These are phyloP conservation scores for Drosophila pachea DNA, from an alignment of 1,140 invertebrate species.

Conservation along the genomic window DNA sequence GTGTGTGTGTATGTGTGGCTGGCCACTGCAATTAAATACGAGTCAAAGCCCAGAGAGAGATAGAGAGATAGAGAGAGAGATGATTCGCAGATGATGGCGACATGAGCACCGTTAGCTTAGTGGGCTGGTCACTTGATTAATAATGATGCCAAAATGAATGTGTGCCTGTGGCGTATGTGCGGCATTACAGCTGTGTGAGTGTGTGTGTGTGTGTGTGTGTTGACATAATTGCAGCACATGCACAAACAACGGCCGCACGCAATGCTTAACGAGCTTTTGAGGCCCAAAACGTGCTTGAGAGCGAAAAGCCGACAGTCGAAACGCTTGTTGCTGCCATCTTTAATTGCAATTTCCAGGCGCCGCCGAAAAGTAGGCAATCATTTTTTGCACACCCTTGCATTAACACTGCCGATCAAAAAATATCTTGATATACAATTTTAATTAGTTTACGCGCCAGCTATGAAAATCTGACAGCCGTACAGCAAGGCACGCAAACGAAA, in stretches of 20 bases:
- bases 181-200: not conserved
- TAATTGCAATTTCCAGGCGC: conserved; percentile 47
- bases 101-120: conserved; percentile 20
- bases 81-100: conserved; percentile 35
- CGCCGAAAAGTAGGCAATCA: conserved; percentile 46
- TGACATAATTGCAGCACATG: conserved; percentile 55
- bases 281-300: conserved; percentile 58
- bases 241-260: conserved; percentile 45
- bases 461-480: conserved; percentile 55
- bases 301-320: conserved; percentile 21
- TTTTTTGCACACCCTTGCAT: conserved; percentile 36
- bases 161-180: not conserved
- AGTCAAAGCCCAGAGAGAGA: conserved; percentile 19
- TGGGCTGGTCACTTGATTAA: conserved; percentile 59
- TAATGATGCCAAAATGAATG: conserved; percentile 39
- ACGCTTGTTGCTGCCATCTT: conserved; percentile 31
- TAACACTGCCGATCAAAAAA: conserved; percentile 26
- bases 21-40: conserved; percentile 47
- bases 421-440: conserved; percentile 45
- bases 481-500: conserved; percentile 49
- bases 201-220: conserved; percentile 16
- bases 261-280: conserved; percentile 53
- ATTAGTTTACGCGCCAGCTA: conserved; percentile 51
- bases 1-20: not conserved
- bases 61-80: not conserved